Conservation (phyloP, 92 coral and sea anemone species). For the Parazoanthus swiftii region DNA sequence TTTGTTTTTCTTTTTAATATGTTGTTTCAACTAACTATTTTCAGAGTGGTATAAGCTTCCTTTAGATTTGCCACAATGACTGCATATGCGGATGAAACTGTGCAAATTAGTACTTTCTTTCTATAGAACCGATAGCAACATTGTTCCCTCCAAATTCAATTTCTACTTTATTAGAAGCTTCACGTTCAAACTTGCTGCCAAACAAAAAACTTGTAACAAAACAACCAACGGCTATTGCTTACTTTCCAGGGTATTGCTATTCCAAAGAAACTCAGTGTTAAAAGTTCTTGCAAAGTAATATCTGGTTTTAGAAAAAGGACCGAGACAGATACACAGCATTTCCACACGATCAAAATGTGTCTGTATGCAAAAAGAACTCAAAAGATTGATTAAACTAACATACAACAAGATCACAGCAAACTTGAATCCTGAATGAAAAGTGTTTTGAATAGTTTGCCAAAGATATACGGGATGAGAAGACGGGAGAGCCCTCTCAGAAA, state of each 20-base stretch:
- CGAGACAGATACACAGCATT: not conserved
- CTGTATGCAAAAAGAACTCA: too few relatives aligned
- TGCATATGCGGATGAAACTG: not conserved
- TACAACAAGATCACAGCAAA: not conserved
- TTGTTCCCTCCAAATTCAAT: not conserved
- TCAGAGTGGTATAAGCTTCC: too few relatives aligned
- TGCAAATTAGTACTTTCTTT: not conserved
- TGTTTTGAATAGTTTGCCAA: not conserved
- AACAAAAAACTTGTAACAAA: not conserved
- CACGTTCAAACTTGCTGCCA: not conserved
- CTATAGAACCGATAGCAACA: not conserved
- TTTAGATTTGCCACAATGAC: not conserved
- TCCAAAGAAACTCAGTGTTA: too few relatives aligned
- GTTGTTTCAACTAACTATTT: too few relatives aligned
- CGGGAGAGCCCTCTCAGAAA: not conserved
- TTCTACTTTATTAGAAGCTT: not conserved
- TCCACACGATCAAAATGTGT: not conserved
- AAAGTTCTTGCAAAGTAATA: not conserved
- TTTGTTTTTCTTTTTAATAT: too few relatives aligned
- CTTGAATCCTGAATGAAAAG: not conserved
- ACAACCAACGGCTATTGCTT: not conserved
- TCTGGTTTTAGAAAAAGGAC: too few relatives aligned
- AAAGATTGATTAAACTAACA: too few relatives aligned
- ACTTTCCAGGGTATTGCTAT: not conserved
- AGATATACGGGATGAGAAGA: not conserved